Percentiles rank a stretch among this genome's conserved stretches.
These are phyloP conservation scores for Romanogobio albipinnatus DNA, from an alignment of 2,113 vertebrate species.

Conservation along the genomic window DNA sequence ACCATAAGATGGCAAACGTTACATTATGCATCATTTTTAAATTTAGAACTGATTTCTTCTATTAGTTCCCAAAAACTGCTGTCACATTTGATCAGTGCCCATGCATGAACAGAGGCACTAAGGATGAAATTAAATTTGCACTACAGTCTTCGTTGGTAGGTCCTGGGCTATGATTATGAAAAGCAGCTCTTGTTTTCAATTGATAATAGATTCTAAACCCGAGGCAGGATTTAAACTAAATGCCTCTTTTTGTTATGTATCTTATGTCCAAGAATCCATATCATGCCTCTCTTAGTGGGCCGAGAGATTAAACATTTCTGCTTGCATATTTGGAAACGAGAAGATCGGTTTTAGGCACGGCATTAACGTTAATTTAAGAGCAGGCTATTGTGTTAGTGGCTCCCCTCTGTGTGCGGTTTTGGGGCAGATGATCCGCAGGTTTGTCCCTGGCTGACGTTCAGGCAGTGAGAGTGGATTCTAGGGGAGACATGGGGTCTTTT, in stretches of 20 bases:
- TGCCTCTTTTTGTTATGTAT: constrained; percentile 36
- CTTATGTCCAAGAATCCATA: not conserved
- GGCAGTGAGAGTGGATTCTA: constrained; percentile 57
- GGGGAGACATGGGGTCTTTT: constrained; percentile 68
- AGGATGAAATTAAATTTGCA: constrained; percentile 28
- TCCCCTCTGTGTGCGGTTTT: constrained; percentile 31
- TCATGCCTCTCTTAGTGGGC: not conserved
- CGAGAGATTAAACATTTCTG: constrained; percentile 19
- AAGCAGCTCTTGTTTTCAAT: constrained; percentile 30
- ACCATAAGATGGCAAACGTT: not conserved
- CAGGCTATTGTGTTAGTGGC: constrained; percentile 8
- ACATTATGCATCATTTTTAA: not conserved
- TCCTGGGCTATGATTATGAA: constrained; percentile 18
- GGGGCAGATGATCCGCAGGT: constrained; percentile 40
- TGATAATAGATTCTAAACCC: constrained; percentile 43
- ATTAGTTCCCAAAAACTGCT: constrained; percentile 6
- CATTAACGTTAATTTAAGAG: constrained; percentile 47
- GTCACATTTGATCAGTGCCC: constrained; percentile 8
- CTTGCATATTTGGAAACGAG: constrained; percentile 23
- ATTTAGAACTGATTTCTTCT: not conserved
- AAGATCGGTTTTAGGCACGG: constrained; percentile 9
- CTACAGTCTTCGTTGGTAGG: not conserved
- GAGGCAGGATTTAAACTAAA: constrained; percentile 28
- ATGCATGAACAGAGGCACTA: constrained; percentile 14
- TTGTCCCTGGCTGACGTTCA: constrained; percentile 26